Base-by-base conservation (phyloP, 53 echinoderm and acorn worm species). In the Temnopleurus reevesii region DNA sequence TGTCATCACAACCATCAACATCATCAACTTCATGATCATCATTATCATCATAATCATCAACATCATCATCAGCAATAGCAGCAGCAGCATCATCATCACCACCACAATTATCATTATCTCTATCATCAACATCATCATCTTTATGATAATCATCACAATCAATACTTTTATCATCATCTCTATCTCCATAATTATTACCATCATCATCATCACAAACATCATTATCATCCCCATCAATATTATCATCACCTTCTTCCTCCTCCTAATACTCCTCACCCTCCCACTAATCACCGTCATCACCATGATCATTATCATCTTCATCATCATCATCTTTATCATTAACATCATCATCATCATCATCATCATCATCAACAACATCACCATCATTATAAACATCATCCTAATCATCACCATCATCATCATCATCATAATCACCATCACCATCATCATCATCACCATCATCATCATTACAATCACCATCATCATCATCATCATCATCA, bases 151-250 rank as follows among this genome's bases (percentile, higher is more conserved):
- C 76, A 23, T 44, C 59, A 59, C 59, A 8, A 19, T 25, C 59
- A 59, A 12, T 19, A 59, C 59, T 19, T 10, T 25, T 19, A 53
- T 81, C 82, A 81, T 81, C 82, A 81, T 81, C 82, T 17, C 49
- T 51, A 81, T 81, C 82, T 54, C 49, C 54, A 81, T 81, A 35
- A 81, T 9, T 51, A 47, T 81, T 24, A 81, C 13, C 82, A 81
- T 59, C 86, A 55, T 84, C 57, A 28, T 84, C 84, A 84, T 84
- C 47, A 55, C 27, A 24, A 35, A 59, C 82, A 81, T 81, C 82
- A 81, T 51, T 19, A 59, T 25, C n/a, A 53, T 81, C 82, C 54
- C 49, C 82, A 81, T 81, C 82, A 53, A 54, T 51, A 81, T 49
- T 51, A 81, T 81, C 54, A 81, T 81, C 82, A 81, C 23, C 51